Evolutionary conservation across 2,888 invertebrate genomes (phyloP).

Genomic region (Mystacides longicornis): DNA sequence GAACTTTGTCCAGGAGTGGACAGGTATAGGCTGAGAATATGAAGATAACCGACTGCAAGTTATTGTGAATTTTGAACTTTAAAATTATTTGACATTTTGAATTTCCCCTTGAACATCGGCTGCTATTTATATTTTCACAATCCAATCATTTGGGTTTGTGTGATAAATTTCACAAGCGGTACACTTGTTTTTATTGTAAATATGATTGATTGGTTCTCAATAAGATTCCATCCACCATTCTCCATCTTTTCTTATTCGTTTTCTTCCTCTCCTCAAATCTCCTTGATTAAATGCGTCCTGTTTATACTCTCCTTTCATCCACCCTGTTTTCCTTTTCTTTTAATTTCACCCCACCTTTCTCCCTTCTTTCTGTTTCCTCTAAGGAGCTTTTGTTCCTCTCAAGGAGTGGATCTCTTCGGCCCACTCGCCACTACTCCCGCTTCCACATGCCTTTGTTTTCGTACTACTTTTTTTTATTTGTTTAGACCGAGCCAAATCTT

Average conservation of each 20-base stretch:
- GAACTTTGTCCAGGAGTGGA: too few relatives aligned
- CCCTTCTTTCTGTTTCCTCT: neutral
- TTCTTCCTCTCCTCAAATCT: neutral
- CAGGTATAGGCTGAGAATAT: too few relatives aligned
- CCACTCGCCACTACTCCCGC: neutral
- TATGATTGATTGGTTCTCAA: neutral
- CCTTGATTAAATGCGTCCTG: neutral
- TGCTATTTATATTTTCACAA: too few relatives aligned
- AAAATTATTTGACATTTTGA: too few relatives aligned
- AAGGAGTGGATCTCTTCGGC: neutral
- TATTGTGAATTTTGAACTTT: too few relatives aligned
- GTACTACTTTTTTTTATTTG: neutral
- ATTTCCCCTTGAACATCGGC: too few relatives aligned
- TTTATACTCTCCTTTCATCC: too few relatives aligned
- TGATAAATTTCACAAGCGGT: too few relatives aligned
- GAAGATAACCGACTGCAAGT: too few relatives aligned
- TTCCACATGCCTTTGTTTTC: slow-evolving; percentile 1
- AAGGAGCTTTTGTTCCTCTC: neutral
- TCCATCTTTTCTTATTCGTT: neutral
- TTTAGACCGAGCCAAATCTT: neutral
- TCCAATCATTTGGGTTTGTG: too few relatives aligned
- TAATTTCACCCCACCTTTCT: neutral
- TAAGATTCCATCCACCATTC: neutral
- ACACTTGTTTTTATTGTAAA: too few relatives aligned
- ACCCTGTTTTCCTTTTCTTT: neutral